These are phyloP conservation scores for Huso huso DNA, from an alignment of 2,797 vertebrate genomes.

Conservation along the genomic window DNA sequence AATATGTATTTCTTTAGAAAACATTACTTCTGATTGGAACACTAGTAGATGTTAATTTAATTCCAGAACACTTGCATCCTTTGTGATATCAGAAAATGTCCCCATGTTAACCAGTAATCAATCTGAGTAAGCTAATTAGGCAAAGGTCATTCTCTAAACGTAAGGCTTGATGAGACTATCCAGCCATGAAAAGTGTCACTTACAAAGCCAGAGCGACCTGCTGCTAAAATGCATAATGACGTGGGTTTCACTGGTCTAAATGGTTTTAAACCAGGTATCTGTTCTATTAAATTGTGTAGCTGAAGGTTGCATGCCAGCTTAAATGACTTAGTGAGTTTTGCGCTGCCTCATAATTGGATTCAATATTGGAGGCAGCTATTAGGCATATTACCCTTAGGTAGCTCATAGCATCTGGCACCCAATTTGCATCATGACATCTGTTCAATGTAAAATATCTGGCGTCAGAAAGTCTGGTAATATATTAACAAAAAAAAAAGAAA, in stretches of 20 bases:
- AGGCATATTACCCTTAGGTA: conserved; percentile 70
- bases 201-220: conserved; percentile 33
- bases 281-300: conserved; percentile 63
- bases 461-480: conserved; percentile 70
- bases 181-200: conserved; percentile 31
- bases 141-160: too few species aligned
- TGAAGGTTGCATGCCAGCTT: conserved; percentile 58
- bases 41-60: too few species aligned
- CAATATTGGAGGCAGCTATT: conserved; percentile 66
- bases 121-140: too few species aligned
- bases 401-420: conserved; percentile 68
- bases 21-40: too few species aligned
- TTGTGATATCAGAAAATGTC: too few species aligned
- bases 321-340: conserved; percentile 55
- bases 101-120: too few species aligned
- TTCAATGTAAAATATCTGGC: conserved; percentile 67
- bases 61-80: too few species aligned
- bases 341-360: conserved; percentile 64
- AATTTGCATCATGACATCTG: conserved; percentile 72
- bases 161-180: conserved; percentile 19
- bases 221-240: conserved; percentile 38
- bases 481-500: conserved; percentile 37
- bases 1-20: too few species aligned
- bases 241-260: conserved; percentile 39
- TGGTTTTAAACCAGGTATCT: conserved; percentile 48